These are phyloP conservation scores for Silurus glanis DNA, from an alignment of 2,113 vertebrate species.

Conservation along the genomic window DNA sequence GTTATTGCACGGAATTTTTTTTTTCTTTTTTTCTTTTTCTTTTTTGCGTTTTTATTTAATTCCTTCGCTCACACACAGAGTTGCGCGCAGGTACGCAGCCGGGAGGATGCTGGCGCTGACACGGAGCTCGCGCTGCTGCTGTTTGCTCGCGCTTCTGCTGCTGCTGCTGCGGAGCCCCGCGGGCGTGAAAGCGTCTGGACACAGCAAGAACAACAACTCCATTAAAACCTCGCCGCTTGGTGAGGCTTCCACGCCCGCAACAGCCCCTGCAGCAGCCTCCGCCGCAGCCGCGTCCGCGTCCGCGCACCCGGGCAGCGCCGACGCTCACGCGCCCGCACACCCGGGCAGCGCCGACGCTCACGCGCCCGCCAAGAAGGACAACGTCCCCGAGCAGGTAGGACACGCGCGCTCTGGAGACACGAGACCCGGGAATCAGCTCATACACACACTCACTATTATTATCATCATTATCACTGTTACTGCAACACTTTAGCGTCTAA, in stretches of 20 bases:
- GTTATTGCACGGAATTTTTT: slow-evolving; percentile 23
- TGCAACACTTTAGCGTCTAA: too few species aligned
- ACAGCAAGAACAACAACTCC: slow-evolving; percentile 82
- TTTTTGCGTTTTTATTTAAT: slow-evolving; percentile 7
- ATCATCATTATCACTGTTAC: too few species aligned
- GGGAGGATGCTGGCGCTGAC: slow-evolving; percentile 76
- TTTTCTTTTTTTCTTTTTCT: background rate
- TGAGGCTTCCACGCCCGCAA: slow-evolving; percentile 78
- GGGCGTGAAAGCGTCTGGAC: slow-evolving; percentile 82
- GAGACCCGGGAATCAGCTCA: too few species aligned
- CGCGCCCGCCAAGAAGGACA: slow-evolving; percentile 84
- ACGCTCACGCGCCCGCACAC: slow-evolving; percentile 72
- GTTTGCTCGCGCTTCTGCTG: slow-evolving; percentile 77
- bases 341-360: slow-evolving; percentile 71
- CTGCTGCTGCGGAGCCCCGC: slow-evolving; percentile 82
- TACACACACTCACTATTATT: too few species aligned
- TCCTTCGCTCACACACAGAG: background rate
- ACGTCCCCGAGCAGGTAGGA: slow-evolving; percentile 80
- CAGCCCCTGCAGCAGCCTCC: slow-evolving; percentile 78
- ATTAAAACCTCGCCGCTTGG: slow-evolving; percentile 85
- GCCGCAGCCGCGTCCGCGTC: slow-evolving; percentile 70
- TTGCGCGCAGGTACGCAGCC: background rate
- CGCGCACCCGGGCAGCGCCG: slow-evolving; percentile 78
- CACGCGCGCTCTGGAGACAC: background rate
- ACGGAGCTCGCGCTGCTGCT: slow-evolving; percentile 79